Evolutionary conservation across 2,797 vertebrate genomes (phyloP).

Genomic region (Prionace glauca): DNA sequence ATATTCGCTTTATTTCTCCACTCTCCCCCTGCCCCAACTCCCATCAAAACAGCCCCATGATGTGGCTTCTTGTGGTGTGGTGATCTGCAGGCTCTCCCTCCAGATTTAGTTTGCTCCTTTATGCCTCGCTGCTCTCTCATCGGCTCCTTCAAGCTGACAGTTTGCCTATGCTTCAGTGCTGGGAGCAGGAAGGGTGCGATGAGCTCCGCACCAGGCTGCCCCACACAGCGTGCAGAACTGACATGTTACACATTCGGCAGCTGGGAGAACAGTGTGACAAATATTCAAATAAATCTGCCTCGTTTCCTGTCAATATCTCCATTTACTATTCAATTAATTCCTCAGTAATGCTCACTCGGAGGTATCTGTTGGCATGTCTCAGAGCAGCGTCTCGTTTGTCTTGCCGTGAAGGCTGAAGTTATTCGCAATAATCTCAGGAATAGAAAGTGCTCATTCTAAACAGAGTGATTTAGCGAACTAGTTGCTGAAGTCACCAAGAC

Average conservation of each 20-base stretch:
- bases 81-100: not conserved
- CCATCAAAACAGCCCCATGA: not conserved
- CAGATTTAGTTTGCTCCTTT: not conserved
- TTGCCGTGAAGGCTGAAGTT: conserved; percentile 17
- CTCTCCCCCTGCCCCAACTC: not conserved
- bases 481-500: not conserved
- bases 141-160: not conserved
- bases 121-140: not conserved
- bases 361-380: not conserved
- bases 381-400: not conserved
- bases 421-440: not conserved
- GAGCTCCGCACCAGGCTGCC: not conserved
- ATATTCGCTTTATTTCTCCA: too few species aligned
- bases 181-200: not conserved
- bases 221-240: conserved; percentile 13
- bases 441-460: conserved; percentile 1
- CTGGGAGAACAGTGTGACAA: conserved; percentile 22
- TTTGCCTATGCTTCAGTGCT: not conserved
- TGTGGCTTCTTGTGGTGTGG: not conserved
- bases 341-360: not conserved
- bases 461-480: not conserved
- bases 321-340: conserved; percentile 32
- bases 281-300: conserved; percentile 29
- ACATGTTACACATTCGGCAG: conserved; percentile 10
- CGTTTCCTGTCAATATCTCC: conserved; percentile 15